Evolutionary conservation across 2,888 invertebrate species (phyloP), one percentile per base, ranked within the genome.

Genomic region (Drosophila mulleri): DNA sequence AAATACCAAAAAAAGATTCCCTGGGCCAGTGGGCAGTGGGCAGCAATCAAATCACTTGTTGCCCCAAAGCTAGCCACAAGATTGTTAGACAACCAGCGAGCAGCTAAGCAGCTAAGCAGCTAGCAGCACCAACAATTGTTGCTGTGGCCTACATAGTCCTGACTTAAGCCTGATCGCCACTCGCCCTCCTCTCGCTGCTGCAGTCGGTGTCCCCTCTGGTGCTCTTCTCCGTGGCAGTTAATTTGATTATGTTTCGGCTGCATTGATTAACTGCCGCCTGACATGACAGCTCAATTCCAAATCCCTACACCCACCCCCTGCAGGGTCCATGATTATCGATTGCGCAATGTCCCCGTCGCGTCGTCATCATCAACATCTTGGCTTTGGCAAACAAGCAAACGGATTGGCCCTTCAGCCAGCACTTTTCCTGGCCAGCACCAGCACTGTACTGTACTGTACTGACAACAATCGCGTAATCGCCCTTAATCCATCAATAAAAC

Each of bases 401-500:
- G 44, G 41, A 70, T 79, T 76, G 78, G 83, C 83, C 83, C 83
- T 86, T 86, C 41, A 77, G 82, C 80, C 68, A 26, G 6, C 26
- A 82, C 71, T 72, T 64, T 54, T 66, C 58, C 56, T 72, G 65
- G 50, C 45, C 75, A 26, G 26, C 26, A 72, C 63, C 67, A 8
- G 1, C 29, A 56, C 59, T 26, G 65, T 64, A 68, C 88, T 88
- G 91, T 7, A 56, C 59, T 35, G 64, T 64, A 70, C 88, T 88
- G 91, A 90, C 90, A 90, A 90, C 88, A 86, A 91, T 91, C 91
- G 90, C 91, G 89, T 91, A 91, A 91, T 91, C 91, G 91, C 91
- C 91, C 91, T 91, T 90, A 90, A 91, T 91, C 91, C 91, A 91
- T 91, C 91, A 91, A 91, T 91, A 90, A 91, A 90, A 91, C 91